These are phyloP conservation scores for Phalacrocorax brasilianus DNA, from an alignment of 2,113 vertebrate species.

Conservation along the genomic window DNA sequence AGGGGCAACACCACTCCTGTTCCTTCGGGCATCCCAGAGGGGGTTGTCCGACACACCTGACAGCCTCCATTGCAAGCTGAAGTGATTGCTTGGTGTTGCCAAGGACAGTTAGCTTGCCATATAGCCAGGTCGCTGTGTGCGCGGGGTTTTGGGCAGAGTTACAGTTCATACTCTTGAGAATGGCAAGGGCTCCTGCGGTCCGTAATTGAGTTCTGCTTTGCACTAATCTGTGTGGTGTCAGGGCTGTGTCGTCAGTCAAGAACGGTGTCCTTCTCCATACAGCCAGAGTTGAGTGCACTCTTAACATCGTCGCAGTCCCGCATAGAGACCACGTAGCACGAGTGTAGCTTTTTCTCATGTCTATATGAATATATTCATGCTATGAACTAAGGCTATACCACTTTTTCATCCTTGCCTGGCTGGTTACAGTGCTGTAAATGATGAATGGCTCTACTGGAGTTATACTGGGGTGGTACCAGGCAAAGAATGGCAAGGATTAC, in stretches of 20 bases:
- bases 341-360: background rate
- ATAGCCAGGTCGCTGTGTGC: background rate
- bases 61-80: background rate
- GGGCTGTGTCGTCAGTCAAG: background rate
- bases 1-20: background rate
- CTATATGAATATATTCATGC: accelerated
- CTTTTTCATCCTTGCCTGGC: background rate
- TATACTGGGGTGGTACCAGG: background rate
- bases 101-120: background rate
- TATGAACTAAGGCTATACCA: background rate
- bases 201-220: background rate
- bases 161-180: accelerated
- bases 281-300: background rate
- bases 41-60: background rate
- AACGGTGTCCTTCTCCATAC: background rate
- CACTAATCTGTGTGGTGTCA: background rate
- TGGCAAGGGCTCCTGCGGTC: background rate
- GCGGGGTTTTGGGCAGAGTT: background rate
- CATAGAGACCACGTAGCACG: accelerated
- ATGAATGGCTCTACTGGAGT: background rate
- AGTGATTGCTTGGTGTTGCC: background rate
- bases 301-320: background rate
- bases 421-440: background rate
- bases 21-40: background rate
- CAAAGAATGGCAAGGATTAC: background rate